phyloP scores from a whole-genome alignment of 2,113 vertebrate species.

The Carettochelys insculpta region DNA sequence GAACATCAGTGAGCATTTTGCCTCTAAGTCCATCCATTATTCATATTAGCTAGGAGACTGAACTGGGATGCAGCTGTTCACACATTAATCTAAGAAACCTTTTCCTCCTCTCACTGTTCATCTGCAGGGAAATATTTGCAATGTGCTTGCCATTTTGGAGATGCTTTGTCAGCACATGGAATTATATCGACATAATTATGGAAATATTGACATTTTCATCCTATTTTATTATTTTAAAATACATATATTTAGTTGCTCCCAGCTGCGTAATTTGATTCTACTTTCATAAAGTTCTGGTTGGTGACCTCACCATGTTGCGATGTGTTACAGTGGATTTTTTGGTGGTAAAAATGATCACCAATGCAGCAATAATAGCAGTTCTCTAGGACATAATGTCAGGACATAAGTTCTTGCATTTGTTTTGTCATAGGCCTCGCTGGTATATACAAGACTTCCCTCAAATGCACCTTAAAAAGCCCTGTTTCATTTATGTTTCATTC shows the following conservation, averaged over 20 bases:
- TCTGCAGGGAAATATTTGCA: constrained; percentile 45
- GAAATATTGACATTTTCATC: constrained; percentile 3
- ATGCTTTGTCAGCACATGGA: constrained; percentile 39
- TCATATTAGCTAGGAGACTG: constrained; percentile 69
- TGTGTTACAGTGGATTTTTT: not conserved
- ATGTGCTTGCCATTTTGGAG: constrained; percentile 40
- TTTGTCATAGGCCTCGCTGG: not conserved
- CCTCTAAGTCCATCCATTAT: constrained; percentile 76
- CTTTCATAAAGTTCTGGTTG: constrained; percentile 5
- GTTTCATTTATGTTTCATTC: constrained; percentile 22
- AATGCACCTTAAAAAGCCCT: too few species aligned
- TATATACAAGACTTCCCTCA: not conserved
- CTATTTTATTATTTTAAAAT: not conserved
- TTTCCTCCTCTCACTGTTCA: not conserved
- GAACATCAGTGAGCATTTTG: constrained; percentile 73
- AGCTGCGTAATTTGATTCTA: not conserved
- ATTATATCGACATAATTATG: not conserved
- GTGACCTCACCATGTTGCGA: not conserved
- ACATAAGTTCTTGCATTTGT: not conserved
- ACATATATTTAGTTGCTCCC: not conserved
- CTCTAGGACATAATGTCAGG: not conserved
- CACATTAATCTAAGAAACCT: constrained; percentile 62
- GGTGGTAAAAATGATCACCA: not conserved
- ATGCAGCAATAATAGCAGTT: not conserved
- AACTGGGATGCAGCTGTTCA: constrained; percentile 68